These are phyloP conservation scores for Epizoanthus scotinus DNA, from an alignment of 92 coral and sea anemone species.

Conservation along the genomic window DNA sequence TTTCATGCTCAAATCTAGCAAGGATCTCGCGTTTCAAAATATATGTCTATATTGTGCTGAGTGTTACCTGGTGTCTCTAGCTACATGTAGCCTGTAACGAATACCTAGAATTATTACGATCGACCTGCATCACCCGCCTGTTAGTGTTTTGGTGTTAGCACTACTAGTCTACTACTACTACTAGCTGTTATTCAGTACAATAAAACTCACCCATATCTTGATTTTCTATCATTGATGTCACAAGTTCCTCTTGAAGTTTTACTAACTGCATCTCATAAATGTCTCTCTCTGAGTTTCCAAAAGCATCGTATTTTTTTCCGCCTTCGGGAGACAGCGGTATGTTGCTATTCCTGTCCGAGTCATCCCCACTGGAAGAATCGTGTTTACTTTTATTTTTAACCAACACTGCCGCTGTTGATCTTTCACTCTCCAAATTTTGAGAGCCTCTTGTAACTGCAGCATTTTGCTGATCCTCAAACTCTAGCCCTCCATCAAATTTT, in stretches of 20 bases:
- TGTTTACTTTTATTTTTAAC: neutral
- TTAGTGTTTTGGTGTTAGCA: neutral
- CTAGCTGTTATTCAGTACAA: neutral
- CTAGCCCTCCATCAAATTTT: neutral
- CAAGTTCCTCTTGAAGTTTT: constrained; percentile 94
- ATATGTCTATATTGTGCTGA: too few relatives aligned
- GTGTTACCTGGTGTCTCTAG: too few relatives aligned
- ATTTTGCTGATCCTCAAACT: constrained; percentile 11
- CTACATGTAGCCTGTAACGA: too few relatives aligned
- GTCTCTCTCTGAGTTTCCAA: constrained; percentile 68
- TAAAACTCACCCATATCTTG: constrained; percentile 79
- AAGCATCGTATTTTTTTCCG: constrained; percentile 11
- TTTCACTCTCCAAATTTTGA: constrained; percentile 15
- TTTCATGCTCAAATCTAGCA: too few relatives aligned
- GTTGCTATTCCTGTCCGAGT: neutral
- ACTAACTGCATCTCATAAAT: constrained; percentile 92
- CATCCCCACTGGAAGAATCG: constrained; percentile 16
- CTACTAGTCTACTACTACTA: too few relatives aligned
- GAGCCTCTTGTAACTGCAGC: neutral
- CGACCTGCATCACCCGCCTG: too few relatives aligned
- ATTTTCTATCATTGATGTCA: constrained; percentile 89
- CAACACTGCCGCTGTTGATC: neutral
- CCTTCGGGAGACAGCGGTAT: neutral
- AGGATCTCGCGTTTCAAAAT: too few relatives aligned
- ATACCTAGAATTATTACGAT: too few relatives aligned